Conservation (phyloP, 2,888 invertebrate genomes). For the Mylabris sibirica region DNA sequence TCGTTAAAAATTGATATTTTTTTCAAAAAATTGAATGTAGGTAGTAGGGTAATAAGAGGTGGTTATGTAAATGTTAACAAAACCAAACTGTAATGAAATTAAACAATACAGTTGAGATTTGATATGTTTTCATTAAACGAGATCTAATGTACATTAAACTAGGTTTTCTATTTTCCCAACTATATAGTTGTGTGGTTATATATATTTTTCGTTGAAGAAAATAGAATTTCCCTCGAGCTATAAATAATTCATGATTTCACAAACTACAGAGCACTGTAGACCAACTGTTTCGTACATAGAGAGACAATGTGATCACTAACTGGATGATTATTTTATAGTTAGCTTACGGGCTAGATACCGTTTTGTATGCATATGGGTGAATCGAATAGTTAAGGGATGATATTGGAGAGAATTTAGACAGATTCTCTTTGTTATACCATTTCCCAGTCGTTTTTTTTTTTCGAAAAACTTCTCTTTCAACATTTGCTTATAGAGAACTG, state of each 20-base stretch:
- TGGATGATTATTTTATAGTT: conserved; percentile 49
- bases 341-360: conserved; percentile 30
- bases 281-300: conserved; percentile 33
- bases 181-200: conserved; percentile 25
- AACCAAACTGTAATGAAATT: conserved; percentile 23
- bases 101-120: conserved; percentile 36
- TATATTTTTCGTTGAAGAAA: conserved; percentile 39
- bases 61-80: background rate
- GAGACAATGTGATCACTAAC: conserved; percentile 41
- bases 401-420: background rate
- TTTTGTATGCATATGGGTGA: conserved; percentile 25
- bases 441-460: background rate
- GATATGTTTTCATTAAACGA: conserved; percentile 30
- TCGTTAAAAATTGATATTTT: too few relatives aligned
- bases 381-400: conserved; percentile 4
- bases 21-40: too few relatives aligned
- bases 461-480: too few relatives aligned
- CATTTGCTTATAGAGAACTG: too few relatives aligned
- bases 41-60: background rate
- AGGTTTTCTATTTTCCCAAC: conserved; percentile 23
- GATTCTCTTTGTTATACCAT: background rate
- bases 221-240: conserved; percentile 53
- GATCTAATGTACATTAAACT: conserved; percentile 33
- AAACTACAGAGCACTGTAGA: conserved; percentile 40
- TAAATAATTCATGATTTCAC: conserved; percentile 53